A percentile compares a stretch with the other conserved stretches of the same genome.
These are phyloP conservation scores for Andricus quercusramuli DNA, from an alignment of 2,888 invertebrate genomes.

Conservation along the genomic window DNA sequence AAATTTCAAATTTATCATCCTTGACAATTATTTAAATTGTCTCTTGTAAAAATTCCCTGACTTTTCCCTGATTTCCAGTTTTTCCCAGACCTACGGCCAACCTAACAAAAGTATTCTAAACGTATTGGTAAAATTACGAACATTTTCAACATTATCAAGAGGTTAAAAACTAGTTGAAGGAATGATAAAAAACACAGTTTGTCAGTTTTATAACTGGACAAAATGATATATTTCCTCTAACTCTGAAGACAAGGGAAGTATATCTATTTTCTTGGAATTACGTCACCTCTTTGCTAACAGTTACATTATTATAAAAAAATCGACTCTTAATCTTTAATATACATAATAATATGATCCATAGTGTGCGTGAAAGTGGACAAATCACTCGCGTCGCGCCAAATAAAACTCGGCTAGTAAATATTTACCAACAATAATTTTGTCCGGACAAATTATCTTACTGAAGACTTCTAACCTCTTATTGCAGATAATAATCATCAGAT, in stretches of 20 bases:
- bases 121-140: too few species aligned
- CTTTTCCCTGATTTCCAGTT: too few species aligned
- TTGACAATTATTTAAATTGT: too few species aligned
- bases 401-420: constrained; percentile 33
- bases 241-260: constrained; percentile 30
- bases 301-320: constrained; percentile 24
- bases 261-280: constrained; percentile 14
- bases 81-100: too few species aligned
- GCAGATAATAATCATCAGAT: constrained; percentile 7
- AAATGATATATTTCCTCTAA: constrained; percentile 37
- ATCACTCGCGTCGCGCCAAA: constrained; percentile 27
- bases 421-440: constrained; percentile 3
- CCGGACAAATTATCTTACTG: constrained; percentile 1
- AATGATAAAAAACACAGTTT: not conserved
- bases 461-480: constrained; percentile 9
- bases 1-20: too few species aligned
- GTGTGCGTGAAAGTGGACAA: constrained; percentile 2
- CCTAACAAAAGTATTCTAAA: too few species aligned
- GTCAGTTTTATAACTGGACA: not conserved
- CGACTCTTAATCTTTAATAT: constrained; percentile 5
- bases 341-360: constrained; percentile 10
- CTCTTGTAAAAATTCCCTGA: too few species aligned
- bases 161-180: not conserved
- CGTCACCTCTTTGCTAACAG: not conserved
- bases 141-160: not conserved